phyloP scores from a whole-genome alignment of 2,888 invertebrate species.

The Pyrrhopygopsis socrates region DNA sequence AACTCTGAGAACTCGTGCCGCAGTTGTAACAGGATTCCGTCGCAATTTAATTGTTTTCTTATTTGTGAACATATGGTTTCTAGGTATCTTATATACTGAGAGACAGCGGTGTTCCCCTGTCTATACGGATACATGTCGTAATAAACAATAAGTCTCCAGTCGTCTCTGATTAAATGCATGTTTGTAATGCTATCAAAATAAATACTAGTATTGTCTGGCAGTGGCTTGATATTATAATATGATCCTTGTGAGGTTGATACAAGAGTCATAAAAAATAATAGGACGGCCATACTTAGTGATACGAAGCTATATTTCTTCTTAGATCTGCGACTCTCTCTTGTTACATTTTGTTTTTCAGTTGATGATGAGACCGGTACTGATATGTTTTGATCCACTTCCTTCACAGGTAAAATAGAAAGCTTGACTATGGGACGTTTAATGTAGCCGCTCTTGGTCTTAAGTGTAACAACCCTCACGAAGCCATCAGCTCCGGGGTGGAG shows the following conservation, averaged over 20 bases:
- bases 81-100: constrained; percentile 1
- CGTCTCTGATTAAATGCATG: constrained; percentile 8
- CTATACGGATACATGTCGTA: constrained; percentile 7
- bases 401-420: neutral
- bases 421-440: constrained; percentile 15
- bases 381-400: neutral
- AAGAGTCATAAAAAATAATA: too few species aligned
- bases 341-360: too few species aligned
- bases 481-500: neutral
- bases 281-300: too few species aligned
- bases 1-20: constrained; percentile 9
- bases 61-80: neutral
- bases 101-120: neutral
- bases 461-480: constrained; percentile 6
- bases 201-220: neutral
- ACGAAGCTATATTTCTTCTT: too few species aligned
- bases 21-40: neutral
- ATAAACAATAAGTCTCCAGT: constrained; percentile 10
- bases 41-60: neutral
- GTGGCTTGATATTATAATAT: neutral
- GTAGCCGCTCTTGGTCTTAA: neutral
- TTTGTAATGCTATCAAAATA: constrained; percentile 14
- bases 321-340: too few species aligned
- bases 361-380: too few species aligned
- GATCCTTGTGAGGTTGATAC: neutral